Evolutionary conservation across 2,888 invertebrate species (phyloP).

Genomic region (Polyommatus icarus): DNA sequence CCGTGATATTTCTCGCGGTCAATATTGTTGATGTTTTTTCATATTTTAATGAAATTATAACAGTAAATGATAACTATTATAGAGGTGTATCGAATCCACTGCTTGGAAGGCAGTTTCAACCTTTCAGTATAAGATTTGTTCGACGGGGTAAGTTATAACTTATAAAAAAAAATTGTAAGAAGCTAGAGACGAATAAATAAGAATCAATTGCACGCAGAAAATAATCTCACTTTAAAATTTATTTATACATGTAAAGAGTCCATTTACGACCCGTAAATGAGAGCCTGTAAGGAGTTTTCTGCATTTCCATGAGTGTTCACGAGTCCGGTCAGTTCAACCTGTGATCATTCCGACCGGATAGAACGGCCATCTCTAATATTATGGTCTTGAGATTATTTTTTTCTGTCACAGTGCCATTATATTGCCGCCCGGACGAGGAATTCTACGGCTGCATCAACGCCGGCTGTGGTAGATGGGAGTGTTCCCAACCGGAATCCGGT

Average conservation of each 20-base stretch:
- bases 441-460: constrained; percentile 43
- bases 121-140: background rate
- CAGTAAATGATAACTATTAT: background rate
- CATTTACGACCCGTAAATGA: no score
- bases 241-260: no score
- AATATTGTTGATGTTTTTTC: constrained; percentile 14
- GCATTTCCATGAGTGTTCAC: no score
- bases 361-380: background rate
- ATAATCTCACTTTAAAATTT: background rate
- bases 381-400: background rate
- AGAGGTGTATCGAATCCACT: background rate
- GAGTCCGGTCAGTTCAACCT: no score
- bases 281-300: no score
- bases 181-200: background rate
- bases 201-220: background rate
- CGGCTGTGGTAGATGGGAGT: constrained; percentile 45
- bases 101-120: background rate
- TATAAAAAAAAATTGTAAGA: background rate
- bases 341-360: no score
- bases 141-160: background rate
- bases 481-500: constrained; percentile 45
- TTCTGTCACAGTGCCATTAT: background rate
- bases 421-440: constrained; percentile 45
- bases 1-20: background rate
- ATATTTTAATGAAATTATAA: background rate